A percentile compares a stretch with the other conserved stretches of the same genome.
Conservation (phyloP, 2,113 vertebrate species). For the Erythrolamprus reginae region DNA sequence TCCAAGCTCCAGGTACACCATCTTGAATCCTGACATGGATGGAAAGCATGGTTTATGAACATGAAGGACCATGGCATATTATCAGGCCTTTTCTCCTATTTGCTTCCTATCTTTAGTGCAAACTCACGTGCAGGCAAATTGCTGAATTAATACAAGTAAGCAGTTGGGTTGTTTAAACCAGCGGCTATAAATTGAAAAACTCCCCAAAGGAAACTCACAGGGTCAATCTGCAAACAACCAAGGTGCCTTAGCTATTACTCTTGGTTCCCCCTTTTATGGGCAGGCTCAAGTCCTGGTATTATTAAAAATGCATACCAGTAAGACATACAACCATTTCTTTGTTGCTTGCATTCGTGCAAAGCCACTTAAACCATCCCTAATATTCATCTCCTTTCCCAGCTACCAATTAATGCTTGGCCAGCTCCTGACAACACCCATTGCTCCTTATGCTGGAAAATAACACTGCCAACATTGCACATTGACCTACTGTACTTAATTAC, state of each 20-base stretch:
- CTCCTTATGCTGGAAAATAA: constrained; percentile 54
- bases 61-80: not conserved
- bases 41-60: not conserved
- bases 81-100: not conserved
- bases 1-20: not conserved
- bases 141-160: constrained; percentile 23
- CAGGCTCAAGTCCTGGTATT: constrained; percentile 49
- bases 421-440: constrained; percentile 33
- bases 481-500: constrained; percentile 63
- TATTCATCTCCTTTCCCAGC: constrained; percentile 58
- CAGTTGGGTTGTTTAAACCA: not conserved
- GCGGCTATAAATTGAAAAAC: constrained; percentile 16
- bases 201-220: constrained; percentile 1
- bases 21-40: not conserved
- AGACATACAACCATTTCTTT: constrained; percentile 59
- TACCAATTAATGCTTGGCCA: constrained; percentile 58
- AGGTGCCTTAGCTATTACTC: constrained; percentile 58
- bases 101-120: not conserved
- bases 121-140: not conserved
- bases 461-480: constrained; percentile 48
- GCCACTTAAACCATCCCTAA: constrained; percentile 63
- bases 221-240: constrained; percentile 54
- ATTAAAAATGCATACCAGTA: constrained; percentile 64
- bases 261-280: constrained; percentile 58
- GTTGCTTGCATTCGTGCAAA: constrained; percentile 61